These are phyloP conservation scores for Mimachlamys varia DNA, from an alignment of 2,888 invertebrate genomes.

Conservation along the genomic window DNA sequence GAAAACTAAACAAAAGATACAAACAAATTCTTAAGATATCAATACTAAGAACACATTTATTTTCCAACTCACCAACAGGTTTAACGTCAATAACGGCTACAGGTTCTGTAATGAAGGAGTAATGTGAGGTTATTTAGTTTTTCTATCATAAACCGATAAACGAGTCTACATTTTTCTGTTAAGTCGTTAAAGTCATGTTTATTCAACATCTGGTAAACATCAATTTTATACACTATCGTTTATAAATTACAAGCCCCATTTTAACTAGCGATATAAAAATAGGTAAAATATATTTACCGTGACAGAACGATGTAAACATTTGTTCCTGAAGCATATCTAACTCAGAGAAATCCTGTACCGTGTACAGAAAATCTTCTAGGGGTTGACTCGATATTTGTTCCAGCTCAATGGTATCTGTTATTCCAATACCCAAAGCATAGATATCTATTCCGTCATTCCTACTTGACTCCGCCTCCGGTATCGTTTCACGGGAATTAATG, in stretches of 20 bases:
- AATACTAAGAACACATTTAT: too few species aligned
- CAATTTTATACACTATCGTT: too few species aligned
- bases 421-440: conserved; percentile 67
- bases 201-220: too few species aligned
- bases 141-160: too few species aligned
- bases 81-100: not conserved
- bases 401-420: conserved; percentile 62
- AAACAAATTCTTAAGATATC: too few species aligned
- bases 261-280: too few species aligned
- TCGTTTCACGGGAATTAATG: conserved; percentile 70
- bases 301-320: conserved; percentile 66
- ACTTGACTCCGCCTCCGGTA: conserved; percentile 71
- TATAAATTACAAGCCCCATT: too few species aligned
- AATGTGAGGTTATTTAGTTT: too few species aligned
- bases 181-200: too few species aligned
- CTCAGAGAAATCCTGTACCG: conserved; percentile 62
- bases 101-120: not conserved
- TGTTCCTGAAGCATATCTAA: conserved; percentile 62
- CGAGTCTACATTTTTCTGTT: too few species aligned
- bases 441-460: conserved; percentile 61
- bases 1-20: too few species aligned
- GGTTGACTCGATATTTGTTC: conserved; percentile 64
- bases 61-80: not conserved
- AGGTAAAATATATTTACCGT: conserved; percentile 47
- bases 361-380: conserved; percentile 58